phyloP scores from a whole-genome alignment of 1,140 invertebrate species.

The Leptinotarsa defecta region DNA sequence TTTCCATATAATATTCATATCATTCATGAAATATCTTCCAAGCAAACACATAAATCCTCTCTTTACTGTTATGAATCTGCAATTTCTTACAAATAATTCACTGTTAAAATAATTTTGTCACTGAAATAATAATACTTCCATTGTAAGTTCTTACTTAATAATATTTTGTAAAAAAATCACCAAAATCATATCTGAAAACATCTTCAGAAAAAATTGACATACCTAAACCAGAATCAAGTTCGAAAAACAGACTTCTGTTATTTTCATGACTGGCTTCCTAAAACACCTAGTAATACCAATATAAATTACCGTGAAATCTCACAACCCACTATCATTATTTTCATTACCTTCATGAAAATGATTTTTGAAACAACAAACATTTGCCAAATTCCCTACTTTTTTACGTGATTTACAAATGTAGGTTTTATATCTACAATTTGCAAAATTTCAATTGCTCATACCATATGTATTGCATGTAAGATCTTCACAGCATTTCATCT shows the following conservation, averaged over 20 bases:
- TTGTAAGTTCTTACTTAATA: background rate
- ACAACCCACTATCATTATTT: background rate
- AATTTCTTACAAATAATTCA: constrained; percentile 25
- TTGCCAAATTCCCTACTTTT: background rate
- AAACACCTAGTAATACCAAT: background rate
- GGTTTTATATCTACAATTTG: background rate
- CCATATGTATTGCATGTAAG: background rate
- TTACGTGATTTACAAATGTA: background rate
- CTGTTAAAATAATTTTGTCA: background rate
- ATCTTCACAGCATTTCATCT: background rate
- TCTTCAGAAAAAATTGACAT: background rate
- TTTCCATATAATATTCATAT: background rate
- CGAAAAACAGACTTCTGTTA: background rate
- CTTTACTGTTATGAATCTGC: constrained; percentile 1
- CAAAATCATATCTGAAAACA: background rate
- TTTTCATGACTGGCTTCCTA: background rate
- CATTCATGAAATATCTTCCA: constrained; percentile 9
- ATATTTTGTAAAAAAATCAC: background rate
- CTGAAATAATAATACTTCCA: background rate
- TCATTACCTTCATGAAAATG: background rate
- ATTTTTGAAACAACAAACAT: background rate
- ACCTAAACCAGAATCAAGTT: background rate
- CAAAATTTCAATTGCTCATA: background rate
- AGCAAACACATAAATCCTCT: background rate
- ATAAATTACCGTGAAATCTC: background rate